phyloP scores from a whole-genome alignment of 2,113 vertebrate species.

The Centrocercus urophasianus region DNA sequence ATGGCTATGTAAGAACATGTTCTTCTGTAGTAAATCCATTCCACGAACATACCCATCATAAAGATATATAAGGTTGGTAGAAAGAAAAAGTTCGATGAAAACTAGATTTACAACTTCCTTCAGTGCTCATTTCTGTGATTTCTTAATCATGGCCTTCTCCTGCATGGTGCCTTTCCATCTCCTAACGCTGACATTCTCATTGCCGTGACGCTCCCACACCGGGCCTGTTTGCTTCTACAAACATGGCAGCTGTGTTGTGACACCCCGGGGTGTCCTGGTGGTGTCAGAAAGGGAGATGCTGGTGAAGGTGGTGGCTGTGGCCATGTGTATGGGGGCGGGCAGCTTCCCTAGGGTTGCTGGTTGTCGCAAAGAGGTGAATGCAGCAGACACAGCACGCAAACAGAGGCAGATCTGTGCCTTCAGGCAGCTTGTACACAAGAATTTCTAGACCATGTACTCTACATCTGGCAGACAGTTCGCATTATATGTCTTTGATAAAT shows the following conservation, averaged over 20 bases:
- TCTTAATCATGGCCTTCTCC: background rate
- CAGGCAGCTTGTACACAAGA: background rate
- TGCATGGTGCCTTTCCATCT: fast-evolving
- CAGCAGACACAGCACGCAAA: background rate
- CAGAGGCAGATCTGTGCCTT: background rate
- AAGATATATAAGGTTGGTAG: background rate
- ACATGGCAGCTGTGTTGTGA: background rate
- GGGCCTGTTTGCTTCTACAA: background rate
- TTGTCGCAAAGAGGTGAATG: background rate
- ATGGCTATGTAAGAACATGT: background rate
- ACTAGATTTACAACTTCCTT: background rate
- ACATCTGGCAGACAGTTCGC: background rate
- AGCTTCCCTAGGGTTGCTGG: background rate
- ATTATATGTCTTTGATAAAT: constrained; percentile 59
- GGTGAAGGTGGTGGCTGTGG: background rate
- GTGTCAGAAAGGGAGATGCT: background rate
- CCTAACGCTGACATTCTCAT: background rate
- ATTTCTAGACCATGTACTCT: constrained; percentile 3
- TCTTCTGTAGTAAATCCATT: background rate
- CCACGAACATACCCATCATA: background rate
- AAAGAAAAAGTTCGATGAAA: background rate
- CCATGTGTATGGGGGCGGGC: background rate
- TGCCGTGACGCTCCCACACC: background rate
- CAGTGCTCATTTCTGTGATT: background rate
- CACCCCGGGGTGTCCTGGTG: too few species aligned